These are phyloP conservation scores for Boulengeromyrus knoepffleri DNA, from an alignment of 2,113 vertebrate genomes.

Conservation along the genomic window DNA sequence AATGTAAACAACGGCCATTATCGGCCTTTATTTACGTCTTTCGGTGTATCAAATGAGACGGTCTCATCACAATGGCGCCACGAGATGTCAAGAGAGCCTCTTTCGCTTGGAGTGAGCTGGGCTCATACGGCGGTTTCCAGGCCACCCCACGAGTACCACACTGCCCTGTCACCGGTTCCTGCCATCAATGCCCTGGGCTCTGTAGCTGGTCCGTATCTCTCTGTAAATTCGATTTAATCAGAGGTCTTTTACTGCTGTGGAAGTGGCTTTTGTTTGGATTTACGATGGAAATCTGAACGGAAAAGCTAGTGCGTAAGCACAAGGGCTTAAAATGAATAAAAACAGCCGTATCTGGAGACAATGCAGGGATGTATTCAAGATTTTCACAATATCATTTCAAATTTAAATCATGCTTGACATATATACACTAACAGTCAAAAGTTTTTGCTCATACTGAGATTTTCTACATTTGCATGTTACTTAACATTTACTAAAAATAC, in stretches of 20 bases:
- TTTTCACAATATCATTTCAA: background rate
- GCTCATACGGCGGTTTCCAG: background rate
- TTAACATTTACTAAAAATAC: too few relatives aligned
- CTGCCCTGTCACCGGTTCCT: background rate
- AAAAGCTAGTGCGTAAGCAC: background rate
- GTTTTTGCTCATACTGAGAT: too few relatives aligned
- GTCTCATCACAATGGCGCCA: background rate
- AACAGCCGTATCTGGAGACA: background rate
- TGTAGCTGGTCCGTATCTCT: background rate
- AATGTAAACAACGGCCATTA: background rate
- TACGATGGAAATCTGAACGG: background rate
- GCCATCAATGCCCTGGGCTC: background rate
- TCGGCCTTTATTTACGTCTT: background rate
- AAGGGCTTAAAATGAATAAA: background rate
- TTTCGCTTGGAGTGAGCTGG: background rate
- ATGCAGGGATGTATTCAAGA: background rate
- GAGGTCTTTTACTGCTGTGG: background rate
- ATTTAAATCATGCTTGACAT: background rate
- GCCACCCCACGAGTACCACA: background rate
- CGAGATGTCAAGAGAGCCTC: background rate
- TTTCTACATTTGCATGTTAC: too few relatives aligned
- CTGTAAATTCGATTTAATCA: background rate
- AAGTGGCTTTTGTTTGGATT: background rate
- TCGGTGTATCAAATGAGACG: background rate
- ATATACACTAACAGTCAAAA: background rate